Evolutionary conservation across 2,797 vertebrate genomes (phyloP).

Genomic region (Mormyrus hasselquistii): DNA sequence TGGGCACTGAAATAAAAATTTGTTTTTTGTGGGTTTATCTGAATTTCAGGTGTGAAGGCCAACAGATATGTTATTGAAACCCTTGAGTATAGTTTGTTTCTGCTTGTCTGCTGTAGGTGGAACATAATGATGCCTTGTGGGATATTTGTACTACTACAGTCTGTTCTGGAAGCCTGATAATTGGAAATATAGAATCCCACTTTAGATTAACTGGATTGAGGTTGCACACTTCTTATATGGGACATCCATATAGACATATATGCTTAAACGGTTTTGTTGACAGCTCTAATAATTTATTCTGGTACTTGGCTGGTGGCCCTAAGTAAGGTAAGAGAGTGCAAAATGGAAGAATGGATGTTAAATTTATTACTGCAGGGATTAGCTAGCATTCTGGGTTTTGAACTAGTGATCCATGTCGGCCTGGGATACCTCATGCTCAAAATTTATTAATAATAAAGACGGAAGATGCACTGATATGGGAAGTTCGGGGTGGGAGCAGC

Average conservation of each 20-base stretch:
- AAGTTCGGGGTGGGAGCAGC: neutral
- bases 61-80: neutral
- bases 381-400: neutral
- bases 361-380: neutral
- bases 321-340: neutral
- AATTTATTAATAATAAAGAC: neutral
- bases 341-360: neutral
- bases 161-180: neutral
- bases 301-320: neutral
- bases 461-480: neutral
- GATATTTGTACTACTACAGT: neutral
- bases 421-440: neutral
- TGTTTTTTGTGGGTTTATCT: neutral
- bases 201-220: neutral
- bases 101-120: neutral
- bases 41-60: neutral
- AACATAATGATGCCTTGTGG: neutral
- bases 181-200: neutral
- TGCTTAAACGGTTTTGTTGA: neutral
- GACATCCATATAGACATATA: neutral
- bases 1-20: neutral
- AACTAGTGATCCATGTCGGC: neutral
- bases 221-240: neutral
- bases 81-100: neutral
- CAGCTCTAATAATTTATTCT: neutral